Evolutionary conservation across 2,888 invertebrate species (phyloP).

Genomic region (Liodrosophila aerea): DNA sequence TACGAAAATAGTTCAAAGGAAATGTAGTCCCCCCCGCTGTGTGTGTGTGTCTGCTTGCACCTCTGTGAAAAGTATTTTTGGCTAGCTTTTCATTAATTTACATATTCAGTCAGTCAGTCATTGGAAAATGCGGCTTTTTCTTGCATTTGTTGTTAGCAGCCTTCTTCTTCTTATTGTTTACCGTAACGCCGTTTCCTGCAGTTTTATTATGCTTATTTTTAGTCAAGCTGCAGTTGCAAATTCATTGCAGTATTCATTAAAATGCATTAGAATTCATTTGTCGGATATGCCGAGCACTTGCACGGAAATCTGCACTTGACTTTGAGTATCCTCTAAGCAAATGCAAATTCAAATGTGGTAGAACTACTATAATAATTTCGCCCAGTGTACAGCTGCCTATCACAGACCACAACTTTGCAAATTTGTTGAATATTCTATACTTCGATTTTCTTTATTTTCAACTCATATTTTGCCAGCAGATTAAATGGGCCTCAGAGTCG

Average conservation of each 20-base stretch:
- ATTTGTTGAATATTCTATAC: no score
- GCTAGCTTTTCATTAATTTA: slow-evolving; percentile 68
- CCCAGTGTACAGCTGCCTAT: no score
- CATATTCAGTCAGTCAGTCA: slow-evolving; percentile 68
- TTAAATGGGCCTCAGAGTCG: no score
- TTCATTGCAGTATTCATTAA: slow-evolving; percentile 62
- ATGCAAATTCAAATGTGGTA: slow-evolving; percentile 5
- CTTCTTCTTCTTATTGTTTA: slow-evolving; percentile 1
- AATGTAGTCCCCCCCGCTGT: slow-evolving; percentile 9
- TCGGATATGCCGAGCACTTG: slow-evolving; percentile 31
- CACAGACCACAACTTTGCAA: no score
- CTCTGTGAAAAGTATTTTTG: slow-evolving; percentile 35
- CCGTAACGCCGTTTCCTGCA: slow-evolving; percentile 18
- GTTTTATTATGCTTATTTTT: slow-evolving; percentile 66
- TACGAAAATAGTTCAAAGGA: slow-evolving; percentile 72
- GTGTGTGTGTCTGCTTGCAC: background rate
- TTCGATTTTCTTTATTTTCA: no score
- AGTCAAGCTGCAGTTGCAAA: slow-evolving; percentile 22
- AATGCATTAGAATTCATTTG: slow-evolving; percentile 70
- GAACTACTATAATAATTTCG: no score
- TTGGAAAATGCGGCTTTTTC: slow-evolving; percentile 49
- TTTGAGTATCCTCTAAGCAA: slow-evolving; percentile 21
- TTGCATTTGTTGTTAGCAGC: slow-evolving; percentile 1
- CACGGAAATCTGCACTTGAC: slow-evolving; percentile 61
- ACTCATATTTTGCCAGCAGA: no score